Evolutionary conservation across 2,797 vertebrate genomes (phyloP).

Genomic region (Brachyalestes nurse): DNA sequence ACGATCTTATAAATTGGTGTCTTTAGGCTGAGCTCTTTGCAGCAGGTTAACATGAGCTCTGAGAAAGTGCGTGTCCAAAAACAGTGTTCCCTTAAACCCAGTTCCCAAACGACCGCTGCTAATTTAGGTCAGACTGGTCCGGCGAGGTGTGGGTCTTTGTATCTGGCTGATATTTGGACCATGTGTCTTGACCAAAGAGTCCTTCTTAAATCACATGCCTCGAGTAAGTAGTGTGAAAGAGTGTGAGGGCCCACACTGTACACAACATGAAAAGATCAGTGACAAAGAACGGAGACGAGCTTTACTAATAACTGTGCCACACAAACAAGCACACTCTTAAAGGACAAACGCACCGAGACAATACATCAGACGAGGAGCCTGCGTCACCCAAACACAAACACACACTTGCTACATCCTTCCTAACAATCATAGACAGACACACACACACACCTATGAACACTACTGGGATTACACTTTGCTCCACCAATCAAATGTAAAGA

Average conservation of each 20-base stretch:
- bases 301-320: neutral
- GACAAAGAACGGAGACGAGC: constrained; percentile 21
- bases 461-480: neutral
- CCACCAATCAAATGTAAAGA: neutral
- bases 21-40: constrained; percentile 1
- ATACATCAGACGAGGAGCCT: constrained; percentile 17
- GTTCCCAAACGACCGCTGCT: constrained; percentile 29
- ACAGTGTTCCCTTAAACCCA: constrained; percentile 24
- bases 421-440: neutral
- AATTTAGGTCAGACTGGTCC: constrained; percentile 19
- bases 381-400: constrained; percentile 20
- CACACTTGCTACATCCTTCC: constrained; percentile 15
- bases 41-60: neutral
- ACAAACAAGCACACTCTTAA: constrained; percentile 1
- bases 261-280: neutral
- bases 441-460: neutral
- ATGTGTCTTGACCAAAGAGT: neutral
- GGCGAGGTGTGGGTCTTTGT: constrained; percentile 6
- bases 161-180: constrained; percentile 4
- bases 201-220: constrained; percentile 1
- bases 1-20: neutral
- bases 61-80: neutral
- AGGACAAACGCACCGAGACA: constrained; percentile 8
- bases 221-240: neutral
- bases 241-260: neutral